Evolutionary conservation across 2,113 vertebrate genomes (phyloP).

Genomic region (Trichomycterus rosablanca): DNA sequence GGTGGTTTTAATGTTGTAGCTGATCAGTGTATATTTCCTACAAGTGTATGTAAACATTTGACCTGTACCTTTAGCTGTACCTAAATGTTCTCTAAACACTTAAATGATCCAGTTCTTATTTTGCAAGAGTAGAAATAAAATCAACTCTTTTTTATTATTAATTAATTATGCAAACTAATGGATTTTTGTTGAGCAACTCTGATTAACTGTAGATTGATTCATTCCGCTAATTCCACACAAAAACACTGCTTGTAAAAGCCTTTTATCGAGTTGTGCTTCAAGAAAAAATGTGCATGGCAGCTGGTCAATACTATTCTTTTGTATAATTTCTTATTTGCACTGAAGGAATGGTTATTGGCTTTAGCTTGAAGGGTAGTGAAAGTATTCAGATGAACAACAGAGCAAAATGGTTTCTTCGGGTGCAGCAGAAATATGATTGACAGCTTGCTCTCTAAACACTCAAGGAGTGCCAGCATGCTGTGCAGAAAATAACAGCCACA

Average conservation of each 20-base stretch:
- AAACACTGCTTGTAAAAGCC: constrained; percentile 23
- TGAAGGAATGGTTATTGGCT: constrained; percentile 32
- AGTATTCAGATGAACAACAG: constrained; percentile 16
- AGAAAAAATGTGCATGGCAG: constrained; percentile 30
- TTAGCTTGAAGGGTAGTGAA: constrained; percentile 38
- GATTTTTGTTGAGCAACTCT: constrained; percentile 21
- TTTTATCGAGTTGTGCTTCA: constrained; percentile 29
- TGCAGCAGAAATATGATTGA: constrained; percentile 25
- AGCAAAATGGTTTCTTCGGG: constrained; percentile 25
- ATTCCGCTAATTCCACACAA: constrained; percentile 23
- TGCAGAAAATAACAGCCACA: not conserved
- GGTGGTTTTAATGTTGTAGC: too few relatives aligned
- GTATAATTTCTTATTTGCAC: constrained; percentile 39
- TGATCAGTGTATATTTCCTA: too few relatives aligned
- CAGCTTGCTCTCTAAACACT: constrained; percentile 19
- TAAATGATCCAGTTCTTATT: too few relatives aligned
- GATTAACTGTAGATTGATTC: constrained; percentile 39
- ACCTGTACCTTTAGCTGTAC: too few relatives aligned
- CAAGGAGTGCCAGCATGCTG: not conserved
- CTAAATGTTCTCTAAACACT: too few relatives aligned
- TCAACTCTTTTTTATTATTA: too few relatives aligned
- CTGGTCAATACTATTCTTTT: constrained; percentile 33
- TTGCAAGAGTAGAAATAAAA: too few relatives aligned
- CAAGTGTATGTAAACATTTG: too few relatives aligned
- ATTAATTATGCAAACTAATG: constrained; percentile 15